phyloP scores from a whole-genome alignment of 92 coral and sea anemone genomes.

The Phenganax stokvisi region DNA sequence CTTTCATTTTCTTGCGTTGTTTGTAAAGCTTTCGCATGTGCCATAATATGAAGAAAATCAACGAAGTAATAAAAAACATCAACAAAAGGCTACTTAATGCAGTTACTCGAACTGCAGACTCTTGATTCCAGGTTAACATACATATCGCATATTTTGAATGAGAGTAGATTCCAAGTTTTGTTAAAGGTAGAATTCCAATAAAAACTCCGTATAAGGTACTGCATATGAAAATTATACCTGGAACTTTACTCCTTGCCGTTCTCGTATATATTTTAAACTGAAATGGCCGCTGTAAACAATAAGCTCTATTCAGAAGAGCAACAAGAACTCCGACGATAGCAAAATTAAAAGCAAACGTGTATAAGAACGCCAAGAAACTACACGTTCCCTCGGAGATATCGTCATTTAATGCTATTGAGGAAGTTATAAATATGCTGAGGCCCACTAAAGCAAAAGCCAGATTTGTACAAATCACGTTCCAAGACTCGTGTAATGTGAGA shows the following conservation, averaged over 20 bases:
- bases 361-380: not conserved
- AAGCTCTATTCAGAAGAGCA: not conserved
- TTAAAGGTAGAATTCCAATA: not conserved
- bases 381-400: not conserved
- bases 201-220: not conserved
- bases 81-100: not conserved
- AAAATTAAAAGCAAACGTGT: constrained; percentile 10
- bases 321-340: constrained; percentile 9
- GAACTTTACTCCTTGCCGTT: not conserved
- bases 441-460: constrained; percentile 30
- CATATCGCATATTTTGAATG: constrained; percentile 20
- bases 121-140: not conserved
- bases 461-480: not conserved
- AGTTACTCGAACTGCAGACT: not conserved
- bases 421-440: not conserved
- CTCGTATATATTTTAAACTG: not conserved
- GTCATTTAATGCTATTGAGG: not conserved
- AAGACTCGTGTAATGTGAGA: not conserved
- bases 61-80: not conserved
- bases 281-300: constrained; percentile 6
- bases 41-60: not conserved
- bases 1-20: not conserved
- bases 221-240: not conserved
- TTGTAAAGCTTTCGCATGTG: not conserved
- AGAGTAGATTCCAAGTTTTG: not conserved